A percentile compares a stretch with the other conserved stretches of the same genome.
phyloP scores from a whole-genome alignment of 2,113 vertebrate genomes.

The Salvator merianae region DNA sequence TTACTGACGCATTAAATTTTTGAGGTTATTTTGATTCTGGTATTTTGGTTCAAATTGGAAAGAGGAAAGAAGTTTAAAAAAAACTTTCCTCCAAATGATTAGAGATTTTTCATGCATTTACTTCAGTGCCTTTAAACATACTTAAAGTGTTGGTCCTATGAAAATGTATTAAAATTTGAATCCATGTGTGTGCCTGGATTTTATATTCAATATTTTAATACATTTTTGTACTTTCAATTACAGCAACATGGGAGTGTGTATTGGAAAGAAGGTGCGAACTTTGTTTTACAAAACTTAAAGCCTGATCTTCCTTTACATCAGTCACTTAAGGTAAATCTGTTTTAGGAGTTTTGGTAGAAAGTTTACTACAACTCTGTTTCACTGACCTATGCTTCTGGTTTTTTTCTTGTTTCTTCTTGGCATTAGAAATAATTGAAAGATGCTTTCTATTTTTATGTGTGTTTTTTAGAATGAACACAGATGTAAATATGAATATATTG shows the following conservation, averaged over 20 bases:
- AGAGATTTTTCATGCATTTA: not conserved
- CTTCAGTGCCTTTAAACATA: too few relatives aligned
- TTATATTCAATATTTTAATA: not conserved
- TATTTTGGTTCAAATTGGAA: not conserved
- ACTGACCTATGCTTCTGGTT: not conserved
- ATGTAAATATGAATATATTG: not conserved
- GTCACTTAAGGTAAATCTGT: constrained; percentile 79
- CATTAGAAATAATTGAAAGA: not conserved
- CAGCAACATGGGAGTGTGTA: constrained; percentile 97
- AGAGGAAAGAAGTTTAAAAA: not conserved
- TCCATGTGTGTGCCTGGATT: not conserved
- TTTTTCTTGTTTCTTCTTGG: constrained; percentile 14
- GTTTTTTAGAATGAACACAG: not conserved
- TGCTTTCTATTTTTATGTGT: constrained; percentile 7
- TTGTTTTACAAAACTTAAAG: constrained; percentile 73
- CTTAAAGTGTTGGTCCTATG: too few relatives aligned
- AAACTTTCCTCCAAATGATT: not conserved
- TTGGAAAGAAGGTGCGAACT: constrained; percentile 84
- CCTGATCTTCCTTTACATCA: constrained; percentile 71
- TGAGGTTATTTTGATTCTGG: not conserved
- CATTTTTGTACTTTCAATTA: constrained; percentile 22
- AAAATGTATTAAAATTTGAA: not conserved
- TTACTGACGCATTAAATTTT: not conserved
- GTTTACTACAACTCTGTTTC: not conserved
- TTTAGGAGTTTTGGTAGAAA: constrained; percentile 8